Percentiles rank a stretch among this genome's conserved stretches.
phyloP scores from a whole-genome alignment of 2,888 invertebrate species.

The Cacoxenus indagator region DNA sequence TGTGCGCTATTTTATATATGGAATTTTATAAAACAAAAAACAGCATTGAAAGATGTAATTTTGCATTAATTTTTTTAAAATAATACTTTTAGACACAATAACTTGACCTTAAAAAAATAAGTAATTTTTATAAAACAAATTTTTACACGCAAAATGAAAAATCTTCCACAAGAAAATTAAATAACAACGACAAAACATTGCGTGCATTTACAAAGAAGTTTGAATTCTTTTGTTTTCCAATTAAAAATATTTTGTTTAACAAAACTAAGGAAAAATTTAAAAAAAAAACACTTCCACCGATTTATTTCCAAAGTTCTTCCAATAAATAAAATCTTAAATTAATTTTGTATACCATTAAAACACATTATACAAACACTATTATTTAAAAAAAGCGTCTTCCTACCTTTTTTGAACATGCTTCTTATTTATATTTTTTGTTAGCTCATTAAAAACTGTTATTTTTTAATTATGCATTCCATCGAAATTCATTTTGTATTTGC shows the following conservation, averaged over 20 bases:
- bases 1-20: background rate
- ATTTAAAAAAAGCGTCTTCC: background rate
- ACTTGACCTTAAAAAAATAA: background rate
- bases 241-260: constrained; percentile 28
- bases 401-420: background rate
- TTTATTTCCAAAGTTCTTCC: constrained; percentile 62
- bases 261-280: constrained; percentile 29
- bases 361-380: background rate
- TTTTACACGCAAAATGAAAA: background rate
- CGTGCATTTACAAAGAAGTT: constrained; percentile 26
- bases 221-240: constrained; percentile 60
- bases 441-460: background rate
- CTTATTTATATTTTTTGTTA: background rate
- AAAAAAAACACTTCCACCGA: constrained; percentile 53
- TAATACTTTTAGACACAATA: background rate
- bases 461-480: constrained; percentile 13
- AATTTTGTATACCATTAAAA: constrained; percentile 20
- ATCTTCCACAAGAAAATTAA: background rate
- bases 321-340: constrained; percentile 46
- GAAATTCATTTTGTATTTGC: background rate
- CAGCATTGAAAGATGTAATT: constrained; percentile 26
- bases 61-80: background rate
- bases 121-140: background rate
- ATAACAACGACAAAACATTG: constrained; percentile 28
- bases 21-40: background rate